Evolutionary conservation across 2,113 vertebrate genomes (phyloP).

Genomic region (Notarius lentiginosus): DNA sequence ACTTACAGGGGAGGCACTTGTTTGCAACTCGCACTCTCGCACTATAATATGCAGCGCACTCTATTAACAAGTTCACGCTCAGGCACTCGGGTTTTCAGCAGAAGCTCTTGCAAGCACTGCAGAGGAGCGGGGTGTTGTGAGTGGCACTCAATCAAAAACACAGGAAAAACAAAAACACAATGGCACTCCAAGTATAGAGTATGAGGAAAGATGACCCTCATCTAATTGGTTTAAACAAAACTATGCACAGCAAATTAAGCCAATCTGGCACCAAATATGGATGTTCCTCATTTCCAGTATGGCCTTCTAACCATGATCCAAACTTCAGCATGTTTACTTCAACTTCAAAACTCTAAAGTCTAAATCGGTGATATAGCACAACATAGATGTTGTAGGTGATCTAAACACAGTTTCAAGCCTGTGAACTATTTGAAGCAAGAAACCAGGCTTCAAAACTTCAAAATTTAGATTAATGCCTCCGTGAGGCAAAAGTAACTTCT

Average conservation of each 20-base stretch:
- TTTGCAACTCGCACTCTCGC: constrained; percentile 47
- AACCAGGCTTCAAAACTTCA: constrained; percentile 53
- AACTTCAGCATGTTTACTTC: constrained; percentile 1
- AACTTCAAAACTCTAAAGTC: not conserved
- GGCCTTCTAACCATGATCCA: not conserved
- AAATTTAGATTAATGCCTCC: constrained; percentile 55
- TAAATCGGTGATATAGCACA: not conserved
- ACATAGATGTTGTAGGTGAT: not conserved
- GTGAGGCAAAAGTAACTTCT: constrained; percentile 55
- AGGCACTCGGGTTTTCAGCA: constrained; percentile 39
- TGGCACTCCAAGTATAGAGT: constrained; percentile 54
- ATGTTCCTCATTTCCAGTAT: constrained; percentile 41
- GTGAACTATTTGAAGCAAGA: constrained; percentile 40
- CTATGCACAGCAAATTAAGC: constrained; percentile 48
- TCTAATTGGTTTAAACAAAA: constrained; percentile 52
- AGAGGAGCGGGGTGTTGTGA: constrained; percentile 40
- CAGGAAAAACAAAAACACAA: constrained; percentile 61
- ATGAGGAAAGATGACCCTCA: constrained; percentile 51
- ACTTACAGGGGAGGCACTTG: constrained; percentile 50
- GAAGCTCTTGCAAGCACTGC: constrained; percentile 36
- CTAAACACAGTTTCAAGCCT: not conserved
- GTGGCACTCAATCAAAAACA: constrained; percentile 61
- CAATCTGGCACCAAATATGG: constrained; percentile 53
- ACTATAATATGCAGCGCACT: constrained; percentile 48
- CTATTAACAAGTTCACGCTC: constrained; percentile 54